Percentiles rank a stretch among this genome's conserved stretches.
Evolutionary conservation across 2,888 invertebrate genomes (phyloP).

Genomic region (Rapana venosa): DNA sequence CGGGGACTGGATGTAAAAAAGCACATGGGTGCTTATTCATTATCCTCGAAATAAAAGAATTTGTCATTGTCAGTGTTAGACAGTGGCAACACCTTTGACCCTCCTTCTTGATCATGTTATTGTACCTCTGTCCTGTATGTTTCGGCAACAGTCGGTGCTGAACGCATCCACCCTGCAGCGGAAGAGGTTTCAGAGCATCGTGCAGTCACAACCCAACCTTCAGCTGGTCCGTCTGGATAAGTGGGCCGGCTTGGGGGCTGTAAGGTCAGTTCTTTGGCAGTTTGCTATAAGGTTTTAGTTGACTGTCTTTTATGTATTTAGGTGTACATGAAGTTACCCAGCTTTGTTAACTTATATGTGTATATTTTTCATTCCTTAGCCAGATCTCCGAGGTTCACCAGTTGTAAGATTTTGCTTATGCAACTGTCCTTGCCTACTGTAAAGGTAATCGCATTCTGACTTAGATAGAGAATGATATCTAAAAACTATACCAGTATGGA

Average conservation of each 20-base stretch:
- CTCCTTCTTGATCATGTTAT: constrained; percentile 58
- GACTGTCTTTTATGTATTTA: too few relatives aligned
- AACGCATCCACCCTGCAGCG: constrained; percentile 90
- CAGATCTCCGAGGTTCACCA: too few relatives aligned
- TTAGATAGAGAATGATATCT: too few relatives aligned
- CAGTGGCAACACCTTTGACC: constrained; percentile 35
- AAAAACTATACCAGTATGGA: too few relatives aligned
- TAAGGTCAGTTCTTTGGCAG: constrained; percentile 82
- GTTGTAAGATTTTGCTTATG: too few relatives aligned
- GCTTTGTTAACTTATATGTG: too few relatives aligned
- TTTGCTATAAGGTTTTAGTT: constrained; percentile 65
- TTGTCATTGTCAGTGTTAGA: constrained; percentile 48
- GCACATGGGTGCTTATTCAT: background rate
- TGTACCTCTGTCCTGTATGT: constrained; percentile 79
- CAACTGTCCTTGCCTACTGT: too few relatives aligned
- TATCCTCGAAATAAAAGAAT: constrained; percentile 51
- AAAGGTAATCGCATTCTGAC: too few relatives aligned
- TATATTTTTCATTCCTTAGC: too few relatives aligned
- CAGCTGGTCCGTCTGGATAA: constrained; percentile 90
- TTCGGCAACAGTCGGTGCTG: constrained; percentile 86
- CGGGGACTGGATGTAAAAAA: too few relatives aligned
- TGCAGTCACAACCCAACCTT: constrained; percentile 84
- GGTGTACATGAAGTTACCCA: too few relatives aligned
- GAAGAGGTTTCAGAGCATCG: constrained; percentile 86
- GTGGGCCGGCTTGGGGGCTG: constrained; percentile 96